Evolutionary conservation across 2,113 vertebrate species (phyloP).

Genomic region (Cervus canadensis): DNA sequence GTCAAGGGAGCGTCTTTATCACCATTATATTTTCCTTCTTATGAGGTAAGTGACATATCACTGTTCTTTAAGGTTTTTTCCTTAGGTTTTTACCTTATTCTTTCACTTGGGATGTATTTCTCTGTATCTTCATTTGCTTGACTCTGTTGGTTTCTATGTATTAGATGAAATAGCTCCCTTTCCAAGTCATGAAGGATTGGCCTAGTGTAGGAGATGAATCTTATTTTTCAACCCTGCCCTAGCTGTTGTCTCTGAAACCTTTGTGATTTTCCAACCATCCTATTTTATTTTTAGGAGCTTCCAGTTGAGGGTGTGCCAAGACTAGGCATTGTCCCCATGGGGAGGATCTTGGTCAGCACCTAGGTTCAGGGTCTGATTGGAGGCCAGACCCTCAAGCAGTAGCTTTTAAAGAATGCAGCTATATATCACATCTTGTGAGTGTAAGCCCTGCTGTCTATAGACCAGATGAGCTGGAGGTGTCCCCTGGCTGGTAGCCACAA

Average conservation of each 20-base stretch:
- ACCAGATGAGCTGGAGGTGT: background rate
- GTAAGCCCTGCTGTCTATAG: background rate
- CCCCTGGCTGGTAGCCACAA: background rate
- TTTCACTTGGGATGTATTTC: background rate
- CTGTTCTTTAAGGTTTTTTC: background rate
- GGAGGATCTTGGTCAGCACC: background rate
- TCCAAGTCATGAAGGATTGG: background rate
- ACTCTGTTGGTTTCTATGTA: background rate
- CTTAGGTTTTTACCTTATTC: background rate
- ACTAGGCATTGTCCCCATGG: too few relatives aligned
- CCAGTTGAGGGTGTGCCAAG: background rate
- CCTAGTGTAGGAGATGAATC: background rate
- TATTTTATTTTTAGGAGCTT: background rate
- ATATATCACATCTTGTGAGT: background rate
- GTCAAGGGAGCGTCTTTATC: background rate
- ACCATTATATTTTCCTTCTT: background rate
- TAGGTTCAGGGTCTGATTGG: background rate
- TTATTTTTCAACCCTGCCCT: background rate
- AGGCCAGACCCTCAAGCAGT: background rate
- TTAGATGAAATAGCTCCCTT: background rate
- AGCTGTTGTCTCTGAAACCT: background rate
- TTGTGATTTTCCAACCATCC: background rate
- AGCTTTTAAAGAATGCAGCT: background rate
- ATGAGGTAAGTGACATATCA: background rate
- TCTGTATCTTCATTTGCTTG: background rate